Base-by-base conservation (phyloP, 2,113 vertebrate genomes). In the Clupea harengus region DNA sequence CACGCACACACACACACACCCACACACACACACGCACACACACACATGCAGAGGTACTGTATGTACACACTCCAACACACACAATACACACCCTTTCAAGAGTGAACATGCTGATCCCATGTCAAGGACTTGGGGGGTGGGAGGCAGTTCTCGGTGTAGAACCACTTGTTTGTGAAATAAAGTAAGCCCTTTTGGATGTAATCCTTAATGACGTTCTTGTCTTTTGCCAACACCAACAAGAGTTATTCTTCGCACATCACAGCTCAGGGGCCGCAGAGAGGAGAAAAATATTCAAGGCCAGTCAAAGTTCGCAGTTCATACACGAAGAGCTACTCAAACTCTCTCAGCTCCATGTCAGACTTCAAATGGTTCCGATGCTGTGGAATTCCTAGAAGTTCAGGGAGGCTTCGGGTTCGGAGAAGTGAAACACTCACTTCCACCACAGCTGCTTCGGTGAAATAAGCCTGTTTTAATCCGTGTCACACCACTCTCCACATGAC, bases 91-190 rank as follows among this genome's bases (percentile, higher is more conserved):
- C 25, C 9, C 64, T 1, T 13, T 32, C 13, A 2, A 10, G 25
- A 25, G 25, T 11, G 10, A 8, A 28, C 25, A 67, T 11, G 10
- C 64, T 28, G n/a, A 25, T 67, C n/a, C 25, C 9, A 67, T 11
- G 25, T n/a, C 11, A 11, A 28, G 6, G 10, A 28, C n/a, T 6
- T 10, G 7, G 2, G 64, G 64, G 10, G 28, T 15, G 32, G 3
- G 28, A 32, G 32, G 3, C 25, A 28, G 25, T 9, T 67, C n/a
- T 67, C 25, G 7, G 32, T 72, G 25, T 28, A 72, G 32, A 2
- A 72, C 7, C 64, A 72, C 64, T 72, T 72, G 64, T 72, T 72
- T 72, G 25, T 28, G 64, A 72, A 72, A 72, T 72, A 72, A 72
- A 72, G 4, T 9, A 28, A 72, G 64, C n/a, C 32, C 64, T 72